phyloP scores from a whole-genome alignment of 2,888 invertebrate species.

The Cenopis cana region DNA sequence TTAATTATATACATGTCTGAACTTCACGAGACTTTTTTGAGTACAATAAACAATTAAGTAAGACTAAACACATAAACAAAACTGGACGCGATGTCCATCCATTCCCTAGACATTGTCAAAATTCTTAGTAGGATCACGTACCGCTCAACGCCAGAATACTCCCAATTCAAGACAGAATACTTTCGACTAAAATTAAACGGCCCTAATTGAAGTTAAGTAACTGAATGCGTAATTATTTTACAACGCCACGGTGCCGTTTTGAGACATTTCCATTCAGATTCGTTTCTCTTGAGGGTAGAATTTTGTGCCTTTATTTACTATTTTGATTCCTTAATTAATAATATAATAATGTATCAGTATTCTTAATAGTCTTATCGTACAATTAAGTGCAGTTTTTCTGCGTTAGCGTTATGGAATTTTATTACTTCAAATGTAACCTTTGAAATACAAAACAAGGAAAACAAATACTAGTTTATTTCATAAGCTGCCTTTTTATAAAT shows the following conservation, averaged over 20 bases:
- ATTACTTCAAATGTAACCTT: too few species aligned
- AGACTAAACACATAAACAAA: not conserved
- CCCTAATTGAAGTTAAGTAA: slow-evolving; percentile 49
- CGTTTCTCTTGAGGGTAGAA: not conserved
- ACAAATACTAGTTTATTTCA: too few species aligned
- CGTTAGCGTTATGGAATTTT: too few species aligned
- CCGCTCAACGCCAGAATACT: slow-evolving; percentile 60
- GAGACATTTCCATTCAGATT: not conserved
- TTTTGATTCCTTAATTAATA: too few species aligned
- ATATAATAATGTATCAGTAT: too few species aligned
- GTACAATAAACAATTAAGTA: too few species aligned
- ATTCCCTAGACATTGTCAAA: slow-evolving; percentile 40
- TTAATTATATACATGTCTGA: too few species aligned
- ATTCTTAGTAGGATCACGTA: slow-evolving; percentile 67
- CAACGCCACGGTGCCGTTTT: slow-evolving; percentile 36
- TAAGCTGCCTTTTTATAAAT: too few species aligned
- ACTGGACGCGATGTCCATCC: slow-evolving; percentile 6
- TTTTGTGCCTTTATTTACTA: not conserved
- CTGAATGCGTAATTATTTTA: slow-evolving; percentile 45
- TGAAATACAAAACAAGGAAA: too few species aligned
- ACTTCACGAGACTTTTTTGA: too few species aligned
- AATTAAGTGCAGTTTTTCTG: too few species aligned
- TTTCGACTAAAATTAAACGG: slow-evolving; percentile 51
- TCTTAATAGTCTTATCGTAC: too few species aligned
- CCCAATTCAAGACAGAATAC: slow-evolving; percentile 55